Evolutionary conservation across 2,113 vertebrate species (phyloP).

Genomic region (Hyla sarda): DNA sequence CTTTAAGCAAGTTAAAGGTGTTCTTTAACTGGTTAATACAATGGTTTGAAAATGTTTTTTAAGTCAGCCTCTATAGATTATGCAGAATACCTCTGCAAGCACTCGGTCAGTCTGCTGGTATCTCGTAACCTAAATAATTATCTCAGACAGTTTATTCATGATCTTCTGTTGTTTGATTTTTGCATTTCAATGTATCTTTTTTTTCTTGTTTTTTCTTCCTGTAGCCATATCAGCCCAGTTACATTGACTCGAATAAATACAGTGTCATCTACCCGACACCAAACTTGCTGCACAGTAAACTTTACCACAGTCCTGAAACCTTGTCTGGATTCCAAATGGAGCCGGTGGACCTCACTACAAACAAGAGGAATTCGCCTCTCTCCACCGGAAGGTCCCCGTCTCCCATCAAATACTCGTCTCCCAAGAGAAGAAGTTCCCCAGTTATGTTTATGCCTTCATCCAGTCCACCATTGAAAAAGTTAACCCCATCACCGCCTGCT

Average conservation of each 20-base stretch:
- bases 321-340: conserved; percentile 85
- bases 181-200: background rate
- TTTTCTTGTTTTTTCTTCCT: conserved; percentile 37
- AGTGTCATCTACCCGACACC: conserved; percentile 78
- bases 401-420: conserved; percentile 79
- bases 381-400: conserved; percentile 79
- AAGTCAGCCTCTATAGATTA: background rate
- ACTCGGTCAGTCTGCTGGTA: background rate
- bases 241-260: conserved; percentile 77
- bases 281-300: conserved; percentile 72
- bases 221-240: conserved; percentile 77
- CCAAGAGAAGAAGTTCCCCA: conserved; percentile 73
- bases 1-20: background rate
- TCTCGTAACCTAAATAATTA: conserved; percentile 29
- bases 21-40: background rate
- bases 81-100: background rate
- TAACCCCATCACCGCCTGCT: conserved; percentile 69
- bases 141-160: conserved; percentile 18
- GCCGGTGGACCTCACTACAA: conserved; percentile 93
- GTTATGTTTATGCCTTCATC: conserved; percentile 73
- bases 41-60: background rate
- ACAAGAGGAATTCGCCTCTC: conserved; percentile 85
- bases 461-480: conserved; percentile 77
- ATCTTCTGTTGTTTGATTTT: conserved; percentile 11
- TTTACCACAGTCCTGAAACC: conserved; percentile 72